These are phyloP conservation scores for Panulirus ornatus DNA, from an alignment of 1,140 invertebrate genomes.

Conservation along the genomic window DNA sequence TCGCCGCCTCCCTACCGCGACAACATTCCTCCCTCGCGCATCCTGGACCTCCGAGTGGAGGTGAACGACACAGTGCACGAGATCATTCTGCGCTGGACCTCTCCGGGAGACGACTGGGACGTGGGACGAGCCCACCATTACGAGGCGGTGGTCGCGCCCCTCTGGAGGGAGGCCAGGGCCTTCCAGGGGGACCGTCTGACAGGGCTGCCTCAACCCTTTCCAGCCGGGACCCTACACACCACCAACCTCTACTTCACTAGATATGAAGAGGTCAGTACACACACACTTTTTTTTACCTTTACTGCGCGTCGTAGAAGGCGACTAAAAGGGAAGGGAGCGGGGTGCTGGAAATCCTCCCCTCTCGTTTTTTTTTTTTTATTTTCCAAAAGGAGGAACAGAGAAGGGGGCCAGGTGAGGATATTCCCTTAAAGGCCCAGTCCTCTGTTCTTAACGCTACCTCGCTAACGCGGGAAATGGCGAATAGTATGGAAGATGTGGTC, in stretches of 20 bases:
- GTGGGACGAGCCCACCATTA: constrained; percentile 74
- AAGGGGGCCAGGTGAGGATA: too few relatives aligned
- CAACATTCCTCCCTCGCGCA: constrained; percentile 77
- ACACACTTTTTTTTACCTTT: too few relatives aligned
- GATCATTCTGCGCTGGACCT: constrained; percentile 76
- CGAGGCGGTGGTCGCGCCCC: constrained; percentile 70
- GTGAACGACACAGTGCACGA: constrained; percentile 73
- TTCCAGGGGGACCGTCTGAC: constrained; percentile 71
- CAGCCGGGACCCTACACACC: constrained; percentile 65
- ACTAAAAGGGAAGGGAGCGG: too few relatives aligned
- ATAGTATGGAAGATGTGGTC: too few relatives aligned
- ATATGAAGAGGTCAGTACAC: constrained; percentile 70
- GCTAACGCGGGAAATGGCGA: too few relatives aligned
- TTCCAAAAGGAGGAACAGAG: too few relatives aligned
- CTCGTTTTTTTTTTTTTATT: too few relatives aligned
- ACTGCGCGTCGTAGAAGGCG: too few relatives aligned
- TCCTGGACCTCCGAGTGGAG: constrained; percentile 76
- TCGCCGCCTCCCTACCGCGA: constrained; percentile 64
- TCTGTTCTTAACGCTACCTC: too few relatives aligned
- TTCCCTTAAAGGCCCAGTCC: too few relatives aligned
- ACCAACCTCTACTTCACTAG: constrained; percentile 70
- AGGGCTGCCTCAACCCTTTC: constrained; percentile 66
- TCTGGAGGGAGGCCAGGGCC: constrained; percentile 67
- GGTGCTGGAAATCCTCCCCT: too few relatives aligned
- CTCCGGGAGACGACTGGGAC: constrained; percentile 77